Percentiles rank a stretch among this genome's conserved stretches.
Conservation (phyloP, 1,140 invertebrate genomes). For the Chrysoperla carnea region DNA sequence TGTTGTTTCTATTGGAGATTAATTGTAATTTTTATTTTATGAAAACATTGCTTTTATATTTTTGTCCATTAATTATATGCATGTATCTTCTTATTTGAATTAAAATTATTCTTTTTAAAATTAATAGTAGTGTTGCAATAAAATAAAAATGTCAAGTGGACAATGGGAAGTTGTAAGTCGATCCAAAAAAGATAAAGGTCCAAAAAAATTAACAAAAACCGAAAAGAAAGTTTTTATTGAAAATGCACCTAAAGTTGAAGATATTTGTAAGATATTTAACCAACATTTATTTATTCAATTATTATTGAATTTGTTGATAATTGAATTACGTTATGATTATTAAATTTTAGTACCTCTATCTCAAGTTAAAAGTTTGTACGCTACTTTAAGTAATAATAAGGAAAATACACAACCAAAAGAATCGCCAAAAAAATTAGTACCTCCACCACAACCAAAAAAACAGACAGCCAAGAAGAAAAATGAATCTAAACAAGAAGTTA, state of each 20-base stretch:
- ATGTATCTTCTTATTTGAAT: no score
- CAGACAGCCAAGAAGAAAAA: constrained; percentile 24
- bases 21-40: no score
- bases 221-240: constrained; percentile 31
- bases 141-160: constrained; percentile 33
- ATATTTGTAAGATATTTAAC: constrained; percentile 33
- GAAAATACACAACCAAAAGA: constrained; percentile 24
- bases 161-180: constrained; percentile 65
- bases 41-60: no score
- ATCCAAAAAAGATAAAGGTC: constrained; percentile 44
- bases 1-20: no score
- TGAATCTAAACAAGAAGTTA: constrained; percentile 28
- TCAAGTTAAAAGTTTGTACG: constrained; percentile 16
- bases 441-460: constrained; percentile 14
- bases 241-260: constrained; percentile 41
- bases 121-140: no score
- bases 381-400: constrained; percentile 19
- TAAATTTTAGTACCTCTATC: constrained; percentile 16
- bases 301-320: constrained; percentile 5
- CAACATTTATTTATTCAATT: no score
- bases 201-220: constrained; percentile 31
- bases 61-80: no score
- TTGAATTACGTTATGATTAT: constrained; percentile 1
- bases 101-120: no score
- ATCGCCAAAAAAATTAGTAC: constrained; percentile 20